Percentiles rank a stretch among this genome's conserved stretches.
Conservation (phyloP, 2,797 vertebrate species). For the Falco naumanni region DNA sequence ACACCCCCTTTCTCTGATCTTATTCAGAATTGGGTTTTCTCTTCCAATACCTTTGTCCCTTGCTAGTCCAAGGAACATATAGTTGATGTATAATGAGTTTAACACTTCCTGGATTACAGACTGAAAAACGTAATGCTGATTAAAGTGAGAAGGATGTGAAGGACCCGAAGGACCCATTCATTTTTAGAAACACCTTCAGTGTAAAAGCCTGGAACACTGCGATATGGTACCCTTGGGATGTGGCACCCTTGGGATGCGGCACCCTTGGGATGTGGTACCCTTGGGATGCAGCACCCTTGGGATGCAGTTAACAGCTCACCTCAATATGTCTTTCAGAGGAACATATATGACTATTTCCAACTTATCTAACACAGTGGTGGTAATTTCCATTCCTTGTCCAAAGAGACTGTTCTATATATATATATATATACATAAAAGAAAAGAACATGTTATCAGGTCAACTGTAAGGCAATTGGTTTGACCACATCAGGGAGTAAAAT, state of each 20-base stretch:
- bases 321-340: background rate
- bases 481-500: background rate
- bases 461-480: background rate
- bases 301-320: background rate
- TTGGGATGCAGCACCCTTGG: background rate
- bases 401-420: background rate
- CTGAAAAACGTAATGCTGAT: background rate
- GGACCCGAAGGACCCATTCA: background rate
- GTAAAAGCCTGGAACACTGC: background rate
- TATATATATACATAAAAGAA: background rate
- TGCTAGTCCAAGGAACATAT: background rate
- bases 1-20: background rate
- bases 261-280: background rate
- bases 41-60: background rate
- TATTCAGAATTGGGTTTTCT: background rate
- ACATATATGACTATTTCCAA: background rate
- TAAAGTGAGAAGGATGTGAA: background rate
- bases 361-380: background rate
- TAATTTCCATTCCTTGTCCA: background rate
- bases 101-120: background rate
- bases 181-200: background rate
- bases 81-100: background rate
- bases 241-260: background rate
- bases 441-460: background rate
- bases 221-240: background rate